Evolutionary conservation across 2,888 invertebrate species (phyloP), one percentile per base, ranked within the genome.

Genomic region (Thera obeliscata): DNA sequence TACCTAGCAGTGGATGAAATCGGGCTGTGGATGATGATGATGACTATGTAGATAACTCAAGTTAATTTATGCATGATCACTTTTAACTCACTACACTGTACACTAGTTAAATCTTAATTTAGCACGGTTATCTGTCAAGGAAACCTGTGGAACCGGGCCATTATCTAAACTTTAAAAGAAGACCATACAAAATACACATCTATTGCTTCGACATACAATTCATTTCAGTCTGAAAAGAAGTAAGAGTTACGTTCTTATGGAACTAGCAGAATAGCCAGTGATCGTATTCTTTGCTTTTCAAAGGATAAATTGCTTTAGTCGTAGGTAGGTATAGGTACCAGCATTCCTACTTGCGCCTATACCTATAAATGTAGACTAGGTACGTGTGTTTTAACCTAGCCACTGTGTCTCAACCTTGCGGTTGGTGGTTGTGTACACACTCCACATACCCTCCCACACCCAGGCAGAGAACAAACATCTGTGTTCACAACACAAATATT

Each of bases 221-320:
- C 8, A 69, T 33, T 63, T 63, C n/a, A 56, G 50, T 50, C 22
- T 62, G 55, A 4, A 36, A 50, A 22, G 22, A 33, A n/a, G 33
- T 38, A 52, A n/a, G 7, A 56, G 36, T 41, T 64, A 64, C 3
- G 57, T 46, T 61, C 36, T 61, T 64, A 8, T 64, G 43, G 9
- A 11, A 3, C 12, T 38, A 33, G 2, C 36, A 54, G 56, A 7
- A 41, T 58, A 50, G 50, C 22, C 2, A 46, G 50, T 52, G 61
- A 59, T 61, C 59, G 61, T 74, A 72, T 75, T 74, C 63, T 76
- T 77, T 74, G 69, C 71, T 73, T 71, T 70, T 68, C 74, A 81
- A 80, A 74, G 71, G 74, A 65, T 67, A 75, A 74, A 77, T 78
- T 76, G 76, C 61, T 71, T 62, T 54, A 35, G 50, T 48, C 57